phyloP scores from a whole-genome alignment of 1,140 invertebrate species.

The Monochamus saltuarius region DNA sequence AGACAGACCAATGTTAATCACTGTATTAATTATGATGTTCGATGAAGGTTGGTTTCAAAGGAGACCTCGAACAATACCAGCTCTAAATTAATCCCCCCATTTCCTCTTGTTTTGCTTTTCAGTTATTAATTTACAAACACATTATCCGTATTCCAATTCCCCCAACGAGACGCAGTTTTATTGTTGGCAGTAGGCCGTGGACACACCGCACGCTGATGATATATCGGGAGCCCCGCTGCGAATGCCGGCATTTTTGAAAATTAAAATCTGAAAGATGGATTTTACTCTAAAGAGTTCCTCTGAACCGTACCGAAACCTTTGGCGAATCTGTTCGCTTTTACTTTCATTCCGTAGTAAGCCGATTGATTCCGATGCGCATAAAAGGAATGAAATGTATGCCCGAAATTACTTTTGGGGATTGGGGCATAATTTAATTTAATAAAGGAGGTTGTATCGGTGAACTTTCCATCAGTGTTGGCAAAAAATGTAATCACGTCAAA shows the following conservation, averaged over 20 bases:
- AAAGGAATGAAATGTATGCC: conserved; percentile 26
- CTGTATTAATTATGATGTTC: conserved; percentile 5
- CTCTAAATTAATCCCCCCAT: conserved; percentile 10
- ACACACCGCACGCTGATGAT: background rate
- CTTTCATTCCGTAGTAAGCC: conserved; percentile 19
- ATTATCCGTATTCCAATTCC: conserved; percentile 6
- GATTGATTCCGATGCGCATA: conserved; percentile 27
- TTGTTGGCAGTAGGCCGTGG: conserved; percentile 3
- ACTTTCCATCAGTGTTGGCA: too few relatives aligned
- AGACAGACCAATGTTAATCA: background rate
- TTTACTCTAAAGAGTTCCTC: conserved; percentile 22
- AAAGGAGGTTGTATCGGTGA: too few relatives aligned
- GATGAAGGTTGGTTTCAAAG: background rate
- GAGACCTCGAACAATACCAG: conserved; percentile 5
- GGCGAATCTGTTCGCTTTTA: conserved; percentile 1
- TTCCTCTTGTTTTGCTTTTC: conserved; percentile 11
- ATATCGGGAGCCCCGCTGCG: conserved; percentile 10
- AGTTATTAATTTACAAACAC: conserved; percentile 18
- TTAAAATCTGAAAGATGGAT: conserved; percentile 28
- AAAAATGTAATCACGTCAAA: too few relatives aligned
- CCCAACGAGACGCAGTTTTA: conserved; percentile 3
- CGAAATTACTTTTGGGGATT: conserved; percentile 24
- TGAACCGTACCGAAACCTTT: conserved; percentile 16
- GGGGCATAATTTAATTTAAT: conserved; percentile 7
- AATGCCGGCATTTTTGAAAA: conserved; percentile 22